Percentiles rank a stretch among this genome's conserved stretches.
Evolutionary conservation across 2,113 vertebrate genomes (phyloP).

Genomic region (Pterophyllum scalare): DNA sequence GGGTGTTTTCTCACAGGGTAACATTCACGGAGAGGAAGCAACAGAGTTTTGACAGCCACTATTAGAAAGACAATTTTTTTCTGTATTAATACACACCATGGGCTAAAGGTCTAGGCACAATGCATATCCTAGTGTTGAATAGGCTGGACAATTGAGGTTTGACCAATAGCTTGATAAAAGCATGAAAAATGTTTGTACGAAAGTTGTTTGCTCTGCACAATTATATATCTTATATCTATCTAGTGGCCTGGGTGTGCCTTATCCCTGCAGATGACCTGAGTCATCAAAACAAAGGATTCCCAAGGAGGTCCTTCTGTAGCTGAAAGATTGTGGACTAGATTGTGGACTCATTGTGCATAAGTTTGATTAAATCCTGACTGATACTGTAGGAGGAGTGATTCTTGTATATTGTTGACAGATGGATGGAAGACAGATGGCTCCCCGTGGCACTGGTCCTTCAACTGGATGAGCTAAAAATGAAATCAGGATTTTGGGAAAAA

Average conservation of each 20-base stretch:
- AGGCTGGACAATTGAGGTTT: background rate
- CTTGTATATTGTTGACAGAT: background rate
- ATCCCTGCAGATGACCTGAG: background rate
- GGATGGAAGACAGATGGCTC: background rate
- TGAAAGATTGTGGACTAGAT: background rate
- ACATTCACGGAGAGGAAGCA: background rate
- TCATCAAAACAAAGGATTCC: background rate
- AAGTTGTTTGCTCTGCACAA: background rate
- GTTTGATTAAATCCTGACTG: background rate
- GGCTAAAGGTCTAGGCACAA: no score
- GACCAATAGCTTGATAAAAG: background rate
- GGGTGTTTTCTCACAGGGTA: constrained; percentile 1
- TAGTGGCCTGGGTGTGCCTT: background rate
- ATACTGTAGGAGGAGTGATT: background rate
- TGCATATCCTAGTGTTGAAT: background rate
- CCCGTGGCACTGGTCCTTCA: background rate
- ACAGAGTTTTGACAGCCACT: background rate
- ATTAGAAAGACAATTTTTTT: background rate
- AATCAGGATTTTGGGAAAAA: background rate
- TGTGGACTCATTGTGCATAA: background rate
- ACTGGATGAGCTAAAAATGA: background rate
- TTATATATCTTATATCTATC: background rate
- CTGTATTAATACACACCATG: background rate
- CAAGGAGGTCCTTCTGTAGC: background rate
- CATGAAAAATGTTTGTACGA: background rate